phyloP scores from a whole-genome alignment of 2,113 vertebrate genomes.

The Mungos mungo region DNA sequence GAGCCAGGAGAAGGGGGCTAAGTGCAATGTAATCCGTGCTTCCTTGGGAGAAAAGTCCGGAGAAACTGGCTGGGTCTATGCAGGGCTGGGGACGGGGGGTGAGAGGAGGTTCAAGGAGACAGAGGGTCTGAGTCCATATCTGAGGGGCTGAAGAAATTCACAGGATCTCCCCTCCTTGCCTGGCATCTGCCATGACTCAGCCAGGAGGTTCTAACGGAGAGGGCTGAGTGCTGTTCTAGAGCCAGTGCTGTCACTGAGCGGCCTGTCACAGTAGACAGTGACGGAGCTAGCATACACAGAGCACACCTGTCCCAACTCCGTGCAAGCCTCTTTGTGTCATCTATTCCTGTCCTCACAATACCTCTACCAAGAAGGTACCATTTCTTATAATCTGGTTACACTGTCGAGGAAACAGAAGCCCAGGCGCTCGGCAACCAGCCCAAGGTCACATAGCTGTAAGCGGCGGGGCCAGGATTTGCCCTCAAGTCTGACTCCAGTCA shows the following conservation, averaged over 20 bases:
- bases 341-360: not conserved
- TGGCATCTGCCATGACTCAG: not conserved
- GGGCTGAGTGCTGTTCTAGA: not conserved
- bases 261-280: not conserved
- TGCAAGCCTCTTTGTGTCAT: not conserved
- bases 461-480: not conserved
- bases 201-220: not conserved
- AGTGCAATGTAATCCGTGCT: not conserved
- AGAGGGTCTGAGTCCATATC: not conserved
- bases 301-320: not conserved
- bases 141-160: slow-evolving; percentile 13
- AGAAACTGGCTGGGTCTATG: not conserved
- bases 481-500: not conserved
- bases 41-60: not conserved
- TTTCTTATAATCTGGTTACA: not conserved
- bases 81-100: not conserved
- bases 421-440: not conserved
- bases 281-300: not conserved
- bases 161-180: not conserved
- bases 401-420: not conserved
- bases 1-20: not conserved
- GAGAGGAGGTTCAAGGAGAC: not conserved
- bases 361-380: not conserved
- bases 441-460: not conserved
- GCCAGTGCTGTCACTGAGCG: not conserved